Conservation (phyloP, 2,113 vertebrate species). For the Triplophysa siluroides region DNA sequence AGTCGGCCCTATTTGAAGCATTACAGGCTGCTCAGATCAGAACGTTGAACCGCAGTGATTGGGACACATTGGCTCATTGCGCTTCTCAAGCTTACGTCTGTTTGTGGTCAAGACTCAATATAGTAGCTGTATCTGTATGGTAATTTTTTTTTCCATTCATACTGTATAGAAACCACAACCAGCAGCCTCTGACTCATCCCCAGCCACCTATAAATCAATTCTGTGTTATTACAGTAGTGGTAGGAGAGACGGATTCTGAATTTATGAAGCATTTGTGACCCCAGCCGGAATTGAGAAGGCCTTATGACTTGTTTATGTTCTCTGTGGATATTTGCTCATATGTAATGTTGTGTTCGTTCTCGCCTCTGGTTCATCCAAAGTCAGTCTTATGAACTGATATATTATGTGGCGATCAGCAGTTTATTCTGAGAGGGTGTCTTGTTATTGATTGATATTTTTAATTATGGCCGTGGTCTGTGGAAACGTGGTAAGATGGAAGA, state of each 20-base stretch:
- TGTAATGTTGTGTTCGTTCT: background rate
- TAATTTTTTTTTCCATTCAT: conserved; percentile 6
- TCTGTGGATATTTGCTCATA: background rate
- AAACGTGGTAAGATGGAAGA: background rate
- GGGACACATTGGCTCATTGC: background rate
- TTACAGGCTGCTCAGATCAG: background rate
- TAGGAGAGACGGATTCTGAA: conserved; percentile 27
- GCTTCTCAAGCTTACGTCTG: background rate
- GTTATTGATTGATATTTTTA: conserved; percentile 6
- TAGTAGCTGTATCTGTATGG: background rate
- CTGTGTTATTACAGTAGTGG: conserved; percentile 27
- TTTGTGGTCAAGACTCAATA: conserved; percentile 6
- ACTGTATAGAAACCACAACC: conserved; percentile 14
- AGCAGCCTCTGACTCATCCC: conserved; percentile 24
- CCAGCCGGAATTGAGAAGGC: conserved; percentile 8
- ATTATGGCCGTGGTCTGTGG: background rate
- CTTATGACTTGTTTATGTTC: conserved; percentile 29
- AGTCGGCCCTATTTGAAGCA: no score
- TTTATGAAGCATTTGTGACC: conserved; percentile 35
- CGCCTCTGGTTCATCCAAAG: background rate
- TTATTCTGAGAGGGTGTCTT: background rate
- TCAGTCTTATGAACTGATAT: background rate
- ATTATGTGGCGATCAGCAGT: background rate
- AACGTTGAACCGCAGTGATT: background rate
- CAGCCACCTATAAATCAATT: conserved; percentile 25